These are phyloP conservation scores for Apocheima hispidaria DNA, from an alignment of 2,888 invertebrate species.

Conservation along the genomic window DNA sequence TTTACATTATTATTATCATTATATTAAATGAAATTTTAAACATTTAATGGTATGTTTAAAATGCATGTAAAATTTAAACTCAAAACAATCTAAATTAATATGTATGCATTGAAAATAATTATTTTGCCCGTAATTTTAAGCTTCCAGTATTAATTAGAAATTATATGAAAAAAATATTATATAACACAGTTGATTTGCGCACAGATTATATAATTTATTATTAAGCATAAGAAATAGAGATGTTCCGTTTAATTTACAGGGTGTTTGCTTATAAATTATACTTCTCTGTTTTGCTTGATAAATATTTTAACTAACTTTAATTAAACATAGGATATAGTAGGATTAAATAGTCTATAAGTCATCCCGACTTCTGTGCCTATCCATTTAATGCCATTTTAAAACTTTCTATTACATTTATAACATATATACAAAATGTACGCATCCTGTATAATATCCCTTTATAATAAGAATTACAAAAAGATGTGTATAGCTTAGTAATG, in stretches of 20 bases:
- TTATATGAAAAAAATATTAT: constrained; percentile 12
- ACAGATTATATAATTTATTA: constrained; percentile 45
- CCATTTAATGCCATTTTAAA: not conserved
- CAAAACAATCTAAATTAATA: not conserved
- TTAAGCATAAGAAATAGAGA: constrained; percentile 31
- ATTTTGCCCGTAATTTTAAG: constrained; percentile 12
- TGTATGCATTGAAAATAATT: not conserved
- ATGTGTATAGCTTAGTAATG: not conserved
- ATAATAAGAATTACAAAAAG: not conserved
- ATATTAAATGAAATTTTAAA: not conserved
- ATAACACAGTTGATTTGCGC: constrained; percentile 46
- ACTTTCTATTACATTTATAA: not conserved
- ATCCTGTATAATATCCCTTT: not conserved
- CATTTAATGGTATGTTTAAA: not conserved
- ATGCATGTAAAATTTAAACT: not conserved
- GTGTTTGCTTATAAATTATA: not conserved
- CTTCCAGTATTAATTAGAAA: constrained; percentile 27
- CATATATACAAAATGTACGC: not conserved
- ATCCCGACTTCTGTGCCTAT: constrained; percentile 25
- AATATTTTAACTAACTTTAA: not conserved
- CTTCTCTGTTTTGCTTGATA: constrained; percentile 1
- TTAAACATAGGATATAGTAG: not conserved
- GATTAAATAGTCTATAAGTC: constrained; percentile 10
- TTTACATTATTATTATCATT: not conserved
- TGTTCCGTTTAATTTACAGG: constrained; percentile 16